These are phyloP conservation scores for Aplidium turbinatum DNA, from an alignment of 23 tunicate species.

Conservation along the genomic window DNA sequence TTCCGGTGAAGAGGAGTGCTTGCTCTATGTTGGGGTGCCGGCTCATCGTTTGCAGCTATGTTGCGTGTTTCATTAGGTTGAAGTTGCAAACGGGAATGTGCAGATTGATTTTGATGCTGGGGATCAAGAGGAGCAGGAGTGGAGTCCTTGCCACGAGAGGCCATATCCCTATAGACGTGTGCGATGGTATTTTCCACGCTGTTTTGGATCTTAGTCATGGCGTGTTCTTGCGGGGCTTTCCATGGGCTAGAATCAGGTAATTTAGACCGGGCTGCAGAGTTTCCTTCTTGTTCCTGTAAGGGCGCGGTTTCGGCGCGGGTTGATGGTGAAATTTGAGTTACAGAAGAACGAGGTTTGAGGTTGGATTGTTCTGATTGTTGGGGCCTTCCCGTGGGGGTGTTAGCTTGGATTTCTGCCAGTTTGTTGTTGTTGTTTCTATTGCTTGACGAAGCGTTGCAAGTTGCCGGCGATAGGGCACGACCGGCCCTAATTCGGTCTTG, in stretches of 20 bases:
- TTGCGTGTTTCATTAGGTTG: too few species aligned
- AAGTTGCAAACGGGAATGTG: too few species aligned
- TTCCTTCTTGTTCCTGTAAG: background rate
- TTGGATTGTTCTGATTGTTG: background rate
- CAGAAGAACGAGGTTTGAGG: background rate
- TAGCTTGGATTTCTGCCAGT: background rate
- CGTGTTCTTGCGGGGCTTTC: background rate
- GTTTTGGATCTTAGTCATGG: conserved; percentile 4
- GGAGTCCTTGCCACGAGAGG: background rate
- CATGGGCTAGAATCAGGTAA: background rate
- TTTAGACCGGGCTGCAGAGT: background rate
- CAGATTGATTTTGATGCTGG: background rate
- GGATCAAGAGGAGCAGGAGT: background rate
- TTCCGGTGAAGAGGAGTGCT: too few species aligned
- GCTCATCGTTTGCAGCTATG: too few species aligned
- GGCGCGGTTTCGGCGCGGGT: background rate
- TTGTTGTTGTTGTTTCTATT: conserved; percentile 42
- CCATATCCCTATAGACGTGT: background rate
- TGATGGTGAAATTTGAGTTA: background rate
- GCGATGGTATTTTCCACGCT: conserved; percentile 9
- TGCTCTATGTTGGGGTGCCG: too few species aligned
- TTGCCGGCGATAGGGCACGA: conserved; percentile 13
- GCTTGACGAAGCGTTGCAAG: background rate
- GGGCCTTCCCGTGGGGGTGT: too few species aligned
- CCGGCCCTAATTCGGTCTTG: conserved; percentile 48